Evolutionary conservation across 2,888 invertebrate species (phyloP), one percentile per base, ranked within the genome.

Genomic region (Allolobophora icterica): DNA sequence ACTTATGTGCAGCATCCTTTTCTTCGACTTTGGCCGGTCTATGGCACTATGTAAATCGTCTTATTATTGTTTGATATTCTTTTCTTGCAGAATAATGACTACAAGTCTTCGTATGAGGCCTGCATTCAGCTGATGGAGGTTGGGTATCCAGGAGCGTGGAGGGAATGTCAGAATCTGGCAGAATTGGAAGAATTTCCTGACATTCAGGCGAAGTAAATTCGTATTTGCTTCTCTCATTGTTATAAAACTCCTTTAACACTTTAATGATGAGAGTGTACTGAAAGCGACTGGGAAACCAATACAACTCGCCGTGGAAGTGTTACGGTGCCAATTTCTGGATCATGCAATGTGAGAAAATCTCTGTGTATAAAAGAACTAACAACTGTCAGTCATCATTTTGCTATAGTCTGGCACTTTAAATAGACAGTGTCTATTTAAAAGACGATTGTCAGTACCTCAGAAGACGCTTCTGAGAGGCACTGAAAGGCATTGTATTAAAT

Each of bases 121-220:
- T 96, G 96, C 93, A 94, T 95, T 89, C 95, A 95, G 92, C 94
- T 96, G 91, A 96, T 96, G 92, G 94, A 95, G 35, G 94, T 95
- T 52, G 95, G 95, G 93, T 96, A 96, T 93, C 94, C 96, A 45
- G 94, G 95, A 17, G 96, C 96, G 3, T 97, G 97, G 96, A 95
- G 95, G 92, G 95, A 96, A 17, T 96, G 96, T 92, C 95, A 96
- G 90, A 94, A 95, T 92, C 94, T 96, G 58, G 96, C 96, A 21
- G 95, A 95, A 92, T 95, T 95, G 92, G 95, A 96, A 89, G 95
- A 96, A 84, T 96, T 96, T 93, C 92, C 93, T 6, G 95, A 96
- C 93, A 93, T 95, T 38, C 92, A 93, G 83, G 94, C 95, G 33
- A 95, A 95, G 95, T 95, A 93, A 93, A 94, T 90, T 21, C 38